These are phyloP conservation scores for Phaenicophaeus curvirostris DNA, from an alignment of 2,797 vertebrate genomes.

Conservation along the genomic window DNA sequence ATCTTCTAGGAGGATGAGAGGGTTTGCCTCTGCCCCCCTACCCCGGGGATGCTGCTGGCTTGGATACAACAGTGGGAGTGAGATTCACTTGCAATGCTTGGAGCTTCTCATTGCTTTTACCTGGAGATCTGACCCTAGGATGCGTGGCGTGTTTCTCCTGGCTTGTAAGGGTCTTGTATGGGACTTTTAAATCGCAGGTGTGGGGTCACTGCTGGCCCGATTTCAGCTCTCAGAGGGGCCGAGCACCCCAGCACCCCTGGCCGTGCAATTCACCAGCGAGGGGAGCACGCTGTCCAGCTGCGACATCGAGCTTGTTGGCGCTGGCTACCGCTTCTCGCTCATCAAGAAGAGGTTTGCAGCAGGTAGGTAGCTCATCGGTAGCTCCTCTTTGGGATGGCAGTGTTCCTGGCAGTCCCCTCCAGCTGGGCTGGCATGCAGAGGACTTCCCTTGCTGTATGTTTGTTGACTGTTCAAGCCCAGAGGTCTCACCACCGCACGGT, in stretches of 20 bases:
- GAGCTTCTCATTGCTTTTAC: neutral
- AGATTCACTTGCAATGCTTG: neutral
- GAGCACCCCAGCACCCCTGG: slow-evolving; percentile 89
- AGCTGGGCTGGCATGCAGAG: rapidly evolving
- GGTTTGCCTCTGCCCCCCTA: rapidly evolving
- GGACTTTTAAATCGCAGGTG: slow-evolving; percentile 77
- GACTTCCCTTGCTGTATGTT: rapidly evolving
- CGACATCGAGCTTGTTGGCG: slow-evolving; percentile 93
- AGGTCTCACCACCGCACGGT: rapidly evolving
- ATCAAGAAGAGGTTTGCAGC: slow-evolving; percentile 97
- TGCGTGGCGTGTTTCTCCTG: rapidly evolving
- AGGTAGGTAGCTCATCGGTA: slow-evolving; percentile 76
- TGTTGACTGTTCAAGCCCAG: neutral
- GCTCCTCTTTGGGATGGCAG: rapidly evolving
- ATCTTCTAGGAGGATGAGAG: neutral
- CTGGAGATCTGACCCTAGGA: neutral
- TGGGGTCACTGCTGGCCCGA: slow-evolving; percentile 93
- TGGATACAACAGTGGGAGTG: rapidly evolving
- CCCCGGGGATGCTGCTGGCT: neutral
- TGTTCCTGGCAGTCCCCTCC: rapidly evolving
- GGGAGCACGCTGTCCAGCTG: slow-evolving; percentile 95
- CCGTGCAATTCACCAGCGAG: slow-evolving; percentile 96
- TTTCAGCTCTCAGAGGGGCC: slow-evolving; percentile 91
- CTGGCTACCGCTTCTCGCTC: slow-evolving; percentile 94
- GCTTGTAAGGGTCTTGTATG: neutral